Percentiles rank a stretch among this genome's conserved stretches.
These are phyloP conservation scores for Molanna angustata DNA, from an alignment of 2,888 invertebrate genomes.

Conservation along the genomic window DNA sequence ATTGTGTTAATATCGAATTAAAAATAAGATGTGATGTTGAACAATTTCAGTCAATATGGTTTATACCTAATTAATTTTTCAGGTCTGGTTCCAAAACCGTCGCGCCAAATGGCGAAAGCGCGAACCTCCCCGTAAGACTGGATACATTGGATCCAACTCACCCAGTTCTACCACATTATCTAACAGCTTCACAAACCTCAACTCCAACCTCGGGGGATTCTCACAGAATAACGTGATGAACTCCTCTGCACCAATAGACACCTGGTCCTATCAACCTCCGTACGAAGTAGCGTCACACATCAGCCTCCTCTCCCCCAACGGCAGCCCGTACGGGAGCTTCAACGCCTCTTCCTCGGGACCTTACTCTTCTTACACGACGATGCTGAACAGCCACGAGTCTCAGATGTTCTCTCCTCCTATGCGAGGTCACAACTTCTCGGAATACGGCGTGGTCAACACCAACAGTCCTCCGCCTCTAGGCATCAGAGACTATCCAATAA, in stretches of 20 bases:
- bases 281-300: constrained; percentile 76
- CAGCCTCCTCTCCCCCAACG: constrained; percentile 68
- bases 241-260: constrained; percentile 66
- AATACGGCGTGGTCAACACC: constrained; percentile 52
- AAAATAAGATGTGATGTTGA: no score
- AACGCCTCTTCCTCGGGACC: constrained; percentile 57
- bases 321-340: constrained; percentile 64
- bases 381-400: constrained; percentile 70
- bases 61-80: constrained; percentile 18
- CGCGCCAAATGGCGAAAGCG: constrained; percentile 93
- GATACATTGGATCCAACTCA: constrained; percentile 68
- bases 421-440: constrained; percentile 58
- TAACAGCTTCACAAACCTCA: constrained; percentile 57
- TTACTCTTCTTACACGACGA: constrained; percentile 63
- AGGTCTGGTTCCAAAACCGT: constrained; percentile 87
- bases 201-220: constrained; percentile 50
- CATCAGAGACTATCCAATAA: constrained; percentile 63
- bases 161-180: constrained; percentile 67
- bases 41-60: no score
- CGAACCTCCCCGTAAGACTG: constrained; percentile 89
- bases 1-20: no score
- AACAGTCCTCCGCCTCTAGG: constrained; percentile 64
- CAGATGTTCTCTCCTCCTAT: constrained; percentile 64
- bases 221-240: constrained; percentile 58
- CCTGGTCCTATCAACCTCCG: constrained; percentile 77